A percentile compares a stretch with the other conserved stretches of the same genome.
These are phyloP conservation scores for Euborellia annulipes DNA, from an alignment of 1,140 invertebrate species.

Conservation along the genomic window DNA sequence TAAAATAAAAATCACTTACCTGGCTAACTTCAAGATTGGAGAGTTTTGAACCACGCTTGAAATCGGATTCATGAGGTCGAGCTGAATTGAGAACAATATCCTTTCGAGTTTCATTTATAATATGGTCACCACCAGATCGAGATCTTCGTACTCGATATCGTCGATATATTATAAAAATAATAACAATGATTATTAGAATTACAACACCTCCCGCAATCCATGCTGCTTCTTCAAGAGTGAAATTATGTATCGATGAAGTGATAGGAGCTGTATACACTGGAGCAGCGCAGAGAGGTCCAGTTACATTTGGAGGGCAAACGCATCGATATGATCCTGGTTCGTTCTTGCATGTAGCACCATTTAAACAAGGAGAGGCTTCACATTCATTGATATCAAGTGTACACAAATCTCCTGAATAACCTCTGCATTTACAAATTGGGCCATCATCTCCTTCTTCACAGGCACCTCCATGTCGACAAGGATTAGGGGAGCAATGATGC, in stretches of 20 bases:
- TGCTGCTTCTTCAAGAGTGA: constrained; percentile 46
- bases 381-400: constrained; percentile 65
- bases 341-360: constrained; percentile 71
- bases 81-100: constrained; percentile 37
- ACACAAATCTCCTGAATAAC: constrained; percentile 60
- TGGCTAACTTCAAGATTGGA: constrained; percentile 75
- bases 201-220: constrained; percentile 40
- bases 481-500: constrained; percentile 57
- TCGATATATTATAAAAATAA: constrained; percentile 30
- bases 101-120: constrained; percentile 40
- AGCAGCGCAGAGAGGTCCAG: constrained; percentile 49
- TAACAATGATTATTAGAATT: constrained; percentile 35
- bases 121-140: constrained; percentile 29
- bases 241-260: constrained; percentile 39
- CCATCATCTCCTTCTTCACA: constrained; percentile 71
- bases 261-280: constrained; percentile 52
- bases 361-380: constrained; percentile 53
- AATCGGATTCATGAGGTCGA: constrained; percentile 39
- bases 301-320: constrained; percentile 61
- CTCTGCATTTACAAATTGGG: constrained; percentile 59
- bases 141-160: constrained; percentile 29
- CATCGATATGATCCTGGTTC: constrained; percentile 66
- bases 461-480: constrained; percentile 63
- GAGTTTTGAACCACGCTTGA: constrained; percentile 66
- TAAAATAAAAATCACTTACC: constrained; percentile 22